phyloP scores from a whole-genome alignment of 2,888 invertebrate species.

The Girardia tigrina region DNA sequence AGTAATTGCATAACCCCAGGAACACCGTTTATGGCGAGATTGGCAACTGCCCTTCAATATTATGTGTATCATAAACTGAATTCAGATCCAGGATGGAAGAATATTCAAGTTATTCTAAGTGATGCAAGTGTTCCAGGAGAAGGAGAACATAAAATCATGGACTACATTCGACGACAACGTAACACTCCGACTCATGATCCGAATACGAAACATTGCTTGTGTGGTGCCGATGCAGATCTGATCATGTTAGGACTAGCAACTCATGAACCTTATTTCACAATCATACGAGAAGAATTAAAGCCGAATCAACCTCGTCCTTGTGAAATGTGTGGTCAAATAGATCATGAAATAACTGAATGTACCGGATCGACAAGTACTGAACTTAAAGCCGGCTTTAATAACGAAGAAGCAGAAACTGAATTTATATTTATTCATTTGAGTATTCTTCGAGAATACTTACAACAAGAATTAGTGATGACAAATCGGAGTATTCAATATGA shows the following conservation, averaged over 20 bases:
- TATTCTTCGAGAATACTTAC: conserved; percentile 80
- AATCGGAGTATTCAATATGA: conserved; percentile 82
- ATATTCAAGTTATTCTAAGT: conserved; percentile 69
- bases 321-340: conserved; percentile 71
- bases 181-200: conserved; percentile 88
- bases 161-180: conserved; percentile 84
- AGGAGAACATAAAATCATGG: conserved; percentile 98
- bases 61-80: conserved; percentile 78
- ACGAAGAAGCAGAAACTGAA: conserved; percentile 51
- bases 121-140: conserved; percentile 80
- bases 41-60: conserved; percentile 64
- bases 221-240: conserved; percentile 93
- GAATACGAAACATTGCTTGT: conserved; percentile 88
- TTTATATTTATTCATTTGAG: conserved; percentile 77
- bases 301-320: conserved; percentile 89
- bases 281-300: conserved; percentile 92
- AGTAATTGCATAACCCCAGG: conserved; percentile 97
- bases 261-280: conserved; percentile 95
- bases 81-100: conserved; percentile 82
- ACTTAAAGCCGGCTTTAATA: background rate
- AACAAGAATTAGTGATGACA: conserved; percentile 68
- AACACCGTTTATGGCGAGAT: conserved; percentile 86
- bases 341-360: conserved; percentile 88
- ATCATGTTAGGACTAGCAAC: conserved; percentile 93
- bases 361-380: conserved; percentile 57